These are phyloP conservation scores for Palythoa grandiflora DNA, from an alignment of 92 coral and sea anemone genomes.

Conservation along the genomic window DNA sequence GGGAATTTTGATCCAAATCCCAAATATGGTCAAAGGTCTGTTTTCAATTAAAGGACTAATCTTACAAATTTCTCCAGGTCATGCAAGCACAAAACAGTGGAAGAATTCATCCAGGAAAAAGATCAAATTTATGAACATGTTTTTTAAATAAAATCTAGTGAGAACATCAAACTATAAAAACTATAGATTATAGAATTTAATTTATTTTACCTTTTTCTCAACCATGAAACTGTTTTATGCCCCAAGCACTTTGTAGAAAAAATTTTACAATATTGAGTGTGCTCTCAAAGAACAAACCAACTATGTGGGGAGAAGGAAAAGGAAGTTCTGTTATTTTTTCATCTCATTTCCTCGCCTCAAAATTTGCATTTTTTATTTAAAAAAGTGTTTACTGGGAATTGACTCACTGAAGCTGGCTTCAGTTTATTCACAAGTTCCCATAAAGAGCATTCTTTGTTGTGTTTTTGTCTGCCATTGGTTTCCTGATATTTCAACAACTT, in stretches of 20 bases:
- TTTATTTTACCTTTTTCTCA: no score
- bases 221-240: no score
- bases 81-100: neutral
- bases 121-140: neutral
- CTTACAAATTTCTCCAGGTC: neutral
- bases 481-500: neutral
- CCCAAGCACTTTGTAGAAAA: no score
- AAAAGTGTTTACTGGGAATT: no score
- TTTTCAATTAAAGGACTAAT: neutral
- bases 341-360: no score
- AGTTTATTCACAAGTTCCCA: neutral
- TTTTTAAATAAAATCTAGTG: neutral
- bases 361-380: no score
- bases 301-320: no score
- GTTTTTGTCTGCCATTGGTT: neutral
- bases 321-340: no score
- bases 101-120: neutral
- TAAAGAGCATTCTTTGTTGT: neutral
- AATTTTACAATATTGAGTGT: no score
- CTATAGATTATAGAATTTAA: no score
- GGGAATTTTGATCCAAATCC: constrained; percentile 10
- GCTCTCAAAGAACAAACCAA: no score
- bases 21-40: constrained; percentile 29
- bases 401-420: neutral
- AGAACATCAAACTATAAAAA: neutral